phyloP scores from a whole-genome alignment of 2,113 vertebrate genomes.

The Sebastes schlegelii region DNA sequence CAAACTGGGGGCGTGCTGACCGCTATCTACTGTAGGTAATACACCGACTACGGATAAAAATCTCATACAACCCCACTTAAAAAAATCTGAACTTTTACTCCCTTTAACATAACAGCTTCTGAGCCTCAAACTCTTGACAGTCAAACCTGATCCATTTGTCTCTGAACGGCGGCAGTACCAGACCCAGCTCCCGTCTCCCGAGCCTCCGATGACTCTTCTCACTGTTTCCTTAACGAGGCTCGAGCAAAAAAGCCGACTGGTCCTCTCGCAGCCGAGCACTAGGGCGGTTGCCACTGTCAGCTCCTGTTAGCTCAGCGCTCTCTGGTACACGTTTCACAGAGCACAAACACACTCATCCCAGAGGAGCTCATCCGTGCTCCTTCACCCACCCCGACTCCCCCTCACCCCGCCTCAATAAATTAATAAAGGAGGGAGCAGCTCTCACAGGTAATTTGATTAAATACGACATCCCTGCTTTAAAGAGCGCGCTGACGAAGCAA shows the following conservation, averaged over 20 bases:
- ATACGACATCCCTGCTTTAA: constrained; percentile 80
- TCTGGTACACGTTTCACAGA: constrained; percentile 72
- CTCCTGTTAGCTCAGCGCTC: constrained; percentile 76
- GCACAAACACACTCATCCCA: constrained; percentile 74
- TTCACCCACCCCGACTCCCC: constrained; percentile 36
- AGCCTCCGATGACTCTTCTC: constrained; percentile 70
- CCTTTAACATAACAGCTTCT: constrained; percentile 58
- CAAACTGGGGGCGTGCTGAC: not conserved
- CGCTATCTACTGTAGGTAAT: not conserved
- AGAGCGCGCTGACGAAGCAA: constrained; percentile 80
- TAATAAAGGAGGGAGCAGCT: constrained; percentile 78
- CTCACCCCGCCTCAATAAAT: constrained; percentile 70
- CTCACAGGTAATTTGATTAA: constrained; percentile 84
- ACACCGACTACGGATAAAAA: not conserved
- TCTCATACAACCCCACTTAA: not conserved
- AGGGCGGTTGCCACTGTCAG: constrained; percentile 78
- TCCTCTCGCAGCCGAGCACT: constrained; percentile 67
- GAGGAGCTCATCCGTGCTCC: constrained; percentile 70
- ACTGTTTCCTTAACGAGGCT: constrained; percentile 74
- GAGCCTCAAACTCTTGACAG: constrained; percentile 61
- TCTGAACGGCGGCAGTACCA: constrained; percentile 44
- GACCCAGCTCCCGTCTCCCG: constrained; percentile 53
- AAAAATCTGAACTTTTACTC: not conserved
- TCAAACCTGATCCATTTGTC: constrained; percentile 55
- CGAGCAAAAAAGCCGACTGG: constrained; percentile 72